phyloP scores from a whole-genome alignment of 2,888 invertebrate genomes.

The Eumerus sabulonum region DNA sequence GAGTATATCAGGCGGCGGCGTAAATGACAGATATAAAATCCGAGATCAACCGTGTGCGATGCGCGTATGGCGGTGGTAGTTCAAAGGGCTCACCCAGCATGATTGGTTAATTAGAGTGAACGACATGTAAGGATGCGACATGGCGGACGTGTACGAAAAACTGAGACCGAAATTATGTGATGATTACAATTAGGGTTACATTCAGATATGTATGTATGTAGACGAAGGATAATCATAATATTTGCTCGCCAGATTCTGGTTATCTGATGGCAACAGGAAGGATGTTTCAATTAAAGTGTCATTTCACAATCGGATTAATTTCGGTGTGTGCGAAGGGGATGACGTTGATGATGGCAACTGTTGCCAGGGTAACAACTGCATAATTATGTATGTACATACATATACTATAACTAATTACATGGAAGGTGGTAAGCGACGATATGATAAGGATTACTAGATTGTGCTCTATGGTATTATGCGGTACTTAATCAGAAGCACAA shows the following conservation, averaged over 20 bases:
- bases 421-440: no score
- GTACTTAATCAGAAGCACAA: no score
- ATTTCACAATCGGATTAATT: conserved; percentile 59
- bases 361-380: no score
- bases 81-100: conserved; percentile 42
- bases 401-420: no score
- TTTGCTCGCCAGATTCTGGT: conserved; percentile 35
- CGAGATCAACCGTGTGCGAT: conserved; percentile 27
- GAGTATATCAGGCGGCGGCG: conserved; percentile 10
- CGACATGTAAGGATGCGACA: conserved; percentile 12
- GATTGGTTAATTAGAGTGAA: conserved; percentile 58
- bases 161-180: conserved; percentile 55
- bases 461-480: no score
- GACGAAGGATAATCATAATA: conserved; percentile 53
- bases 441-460: no score
- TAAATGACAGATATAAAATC: conserved; percentile 41
- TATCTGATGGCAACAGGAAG: conserved; percentile 42
- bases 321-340: conserved; percentile 12
- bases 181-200: conserved; percentile 63
- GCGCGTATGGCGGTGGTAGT: conserved; percentile 6
- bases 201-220: conserved; percentile 20
- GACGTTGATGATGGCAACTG: no score
- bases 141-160: conserved; percentile 15
- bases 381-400: no score
- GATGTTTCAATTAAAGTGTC: conserved; percentile 61